A percentile compares a stretch with the other conserved stretches of the same genome.
Conservation (phyloP, 2,113 vertebrate genomes). For the Lutjanus erythropterus region DNA sequence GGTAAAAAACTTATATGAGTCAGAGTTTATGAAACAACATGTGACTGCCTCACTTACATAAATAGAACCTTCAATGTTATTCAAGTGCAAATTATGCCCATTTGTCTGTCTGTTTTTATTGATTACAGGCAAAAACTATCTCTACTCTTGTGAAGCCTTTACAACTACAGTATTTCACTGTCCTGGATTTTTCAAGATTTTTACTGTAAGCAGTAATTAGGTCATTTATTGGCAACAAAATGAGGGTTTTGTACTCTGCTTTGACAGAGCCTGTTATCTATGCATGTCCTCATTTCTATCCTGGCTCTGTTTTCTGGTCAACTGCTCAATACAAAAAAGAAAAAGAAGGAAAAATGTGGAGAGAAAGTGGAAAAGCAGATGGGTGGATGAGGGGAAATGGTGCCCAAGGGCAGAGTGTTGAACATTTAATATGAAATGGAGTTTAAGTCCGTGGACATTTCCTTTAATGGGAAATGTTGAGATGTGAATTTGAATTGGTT, state of each 20-base stretch:
- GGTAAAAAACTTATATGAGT: slow-evolving; percentile 12
- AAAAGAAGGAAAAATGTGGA: not conserved
- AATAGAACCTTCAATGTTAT: slow-evolving; percentile 15
- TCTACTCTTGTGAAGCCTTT: slow-evolving; percentile 5
- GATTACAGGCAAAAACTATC: not conserved
- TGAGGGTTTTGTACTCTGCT: slow-evolving; percentile 62
- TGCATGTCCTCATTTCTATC: slow-evolving; percentile 74
- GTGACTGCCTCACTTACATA: slow-evolving; percentile 18
- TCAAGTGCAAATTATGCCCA: slow-evolving; percentile 9
- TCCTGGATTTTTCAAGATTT: slow-evolving; percentile 38
- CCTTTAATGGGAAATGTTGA: slow-evolving; percentile 23
- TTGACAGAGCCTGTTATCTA: slow-evolving; percentile 66
- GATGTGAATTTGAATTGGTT: slow-evolving; percentile 25
- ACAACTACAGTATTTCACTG: not conserved
- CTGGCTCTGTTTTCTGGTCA: slow-evolving; percentile 52
- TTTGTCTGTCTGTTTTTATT: slow-evolving; percentile 14
- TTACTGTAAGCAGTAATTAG: slow-evolving; percentile 58
- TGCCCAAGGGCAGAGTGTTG: slow-evolving; percentile 30
- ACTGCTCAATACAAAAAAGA: slow-evolving; percentile 27
- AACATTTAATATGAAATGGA: slow-evolving; percentile 50
- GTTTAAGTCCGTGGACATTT: slow-evolving; percentile 43
- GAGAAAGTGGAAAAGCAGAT: slow-evolving; percentile 42
- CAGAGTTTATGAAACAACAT: slow-evolving; percentile 31
- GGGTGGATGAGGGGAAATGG: slow-evolving; percentile 18
- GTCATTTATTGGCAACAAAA: slow-evolving; percentile 64